Percentiles rank a stretch among this genome's conserved stretches.
These are phyloP conservation scores for Falco berigora DNA, from an alignment of 2,797 vertebrate species.

Conservation along the genomic window DNA sequence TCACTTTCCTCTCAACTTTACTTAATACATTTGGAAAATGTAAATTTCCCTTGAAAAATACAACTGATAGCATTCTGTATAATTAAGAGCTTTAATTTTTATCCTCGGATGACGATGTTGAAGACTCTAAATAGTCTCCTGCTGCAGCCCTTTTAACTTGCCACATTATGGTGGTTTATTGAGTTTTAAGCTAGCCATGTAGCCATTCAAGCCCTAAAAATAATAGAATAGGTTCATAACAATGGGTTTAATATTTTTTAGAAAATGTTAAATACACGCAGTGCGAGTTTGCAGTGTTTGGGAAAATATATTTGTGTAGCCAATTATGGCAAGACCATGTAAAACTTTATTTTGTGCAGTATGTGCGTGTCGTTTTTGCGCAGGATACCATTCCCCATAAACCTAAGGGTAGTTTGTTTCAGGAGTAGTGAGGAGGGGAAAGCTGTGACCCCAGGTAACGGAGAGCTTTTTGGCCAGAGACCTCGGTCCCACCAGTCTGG, in stretches of 20 bases:
- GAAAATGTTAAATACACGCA: background rate
- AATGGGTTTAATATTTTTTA: background rate
- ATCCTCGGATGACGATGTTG: background rate
- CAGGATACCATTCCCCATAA: background rate
- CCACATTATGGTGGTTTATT: background rate
- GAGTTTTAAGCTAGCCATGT: background rate
- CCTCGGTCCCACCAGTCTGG: background rate
- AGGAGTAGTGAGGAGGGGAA: background rate
- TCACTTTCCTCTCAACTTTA: background rate
- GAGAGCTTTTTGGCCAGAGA: background rate
- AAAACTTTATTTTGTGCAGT: background rate
- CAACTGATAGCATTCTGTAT: background rate
- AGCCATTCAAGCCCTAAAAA: background rate
- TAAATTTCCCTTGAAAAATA: background rate
- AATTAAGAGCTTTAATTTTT: background rate
- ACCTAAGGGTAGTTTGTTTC: background rate
- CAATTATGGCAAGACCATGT: background rate
- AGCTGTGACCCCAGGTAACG: background rate
- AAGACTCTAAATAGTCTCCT: background rate
- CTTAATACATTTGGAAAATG: background rate
- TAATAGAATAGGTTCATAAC: background rate
- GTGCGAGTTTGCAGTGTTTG: accelerated
- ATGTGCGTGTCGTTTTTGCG: background rate
- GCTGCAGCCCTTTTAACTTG: background rate
- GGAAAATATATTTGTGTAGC: background rate